Percentiles rank a stretch among this genome's conserved stretches.
phyloP scores from a whole-genome alignment of 1,140 invertebrate genomes.

The Potamilus streckersoni region DNA sequence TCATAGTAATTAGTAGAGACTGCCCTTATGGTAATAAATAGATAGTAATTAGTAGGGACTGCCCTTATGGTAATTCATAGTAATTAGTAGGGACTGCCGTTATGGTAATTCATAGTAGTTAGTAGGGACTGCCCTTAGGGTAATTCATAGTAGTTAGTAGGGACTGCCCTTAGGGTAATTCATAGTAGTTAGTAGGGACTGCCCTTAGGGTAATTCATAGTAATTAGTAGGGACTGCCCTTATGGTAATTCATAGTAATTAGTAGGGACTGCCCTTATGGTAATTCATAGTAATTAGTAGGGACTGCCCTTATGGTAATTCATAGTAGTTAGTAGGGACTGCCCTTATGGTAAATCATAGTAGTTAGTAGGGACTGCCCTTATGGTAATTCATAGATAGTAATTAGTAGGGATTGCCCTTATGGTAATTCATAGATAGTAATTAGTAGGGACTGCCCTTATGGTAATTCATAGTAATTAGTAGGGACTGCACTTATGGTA shows the following conservation, averaged over 20 bases:
- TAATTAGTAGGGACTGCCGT: too few species aligned
- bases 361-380: constrained; percentile 63
- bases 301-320: constrained; percentile 63
- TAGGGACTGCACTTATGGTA: constrained; percentile 65
- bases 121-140: constrained; percentile 58
- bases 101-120: too few species aligned
- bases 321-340: constrained; percentile 54
- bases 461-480: constrained; percentile 54
- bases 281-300: constrained; percentile 38
- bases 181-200: constrained; percentile 54
- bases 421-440: constrained; percentile 57
- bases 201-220: constrained; percentile 59
- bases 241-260: constrained; percentile 55
- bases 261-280: constrained; percentile 65
- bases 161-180: constrained; percentile 63
- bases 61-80: too few species aligned
- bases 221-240: constrained; percentile 63
- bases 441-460: constrained; percentile 63
- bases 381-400: constrained; percentile 55
- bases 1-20: too few species aligned
- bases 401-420: constrained; percentile 62
- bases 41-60: too few species aligned
- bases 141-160: constrained; percentile 38
- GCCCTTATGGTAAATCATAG: constrained; percentile 59
- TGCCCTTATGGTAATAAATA: too few species aligned